Conservation (phyloP, 2,797 vertebrate genomes). For the Lycodopsis pacificus region DNA sequence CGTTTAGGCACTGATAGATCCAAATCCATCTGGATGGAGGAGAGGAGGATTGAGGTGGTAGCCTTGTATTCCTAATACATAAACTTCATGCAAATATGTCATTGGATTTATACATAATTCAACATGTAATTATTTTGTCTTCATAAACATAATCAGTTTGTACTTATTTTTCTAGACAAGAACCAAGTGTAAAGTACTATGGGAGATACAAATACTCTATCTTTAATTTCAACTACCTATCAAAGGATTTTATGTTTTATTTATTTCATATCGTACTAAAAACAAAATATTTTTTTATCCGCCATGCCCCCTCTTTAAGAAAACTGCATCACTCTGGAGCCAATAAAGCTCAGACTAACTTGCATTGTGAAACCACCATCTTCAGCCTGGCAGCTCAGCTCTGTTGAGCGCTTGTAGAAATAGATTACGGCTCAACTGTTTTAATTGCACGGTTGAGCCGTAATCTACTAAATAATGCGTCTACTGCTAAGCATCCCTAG, state of each 20-base stretch:
- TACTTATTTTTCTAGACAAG: slow-evolving; percentile 86
- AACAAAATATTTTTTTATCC: slow-evolving; percentile 69
- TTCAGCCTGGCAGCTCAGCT: slow-evolving; percentile 74
- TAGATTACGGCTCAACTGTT: slow-evolving; percentile 58
- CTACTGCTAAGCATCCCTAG: slow-evolving; percentile 46
- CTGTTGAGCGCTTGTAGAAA: slow-evolving; percentile 71
- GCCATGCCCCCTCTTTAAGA: slow-evolving; percentile 46
- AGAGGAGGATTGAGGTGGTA: slow-evolving; percentile 54
- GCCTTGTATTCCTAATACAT: slow-evolving; percentile 60
- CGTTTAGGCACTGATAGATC: slow-evolving; percentile 59
- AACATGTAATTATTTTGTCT: slow-evolving; percentile 84
- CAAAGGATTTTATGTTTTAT: slow-evolving; percentile 74
- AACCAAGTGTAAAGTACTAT: slow-evolving; percentile 53
- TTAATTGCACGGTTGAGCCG: slow-evolving; percentile 60
- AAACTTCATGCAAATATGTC: slow-evolving; percentile 66
- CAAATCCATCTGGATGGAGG: slow-evolving; percentile 60
- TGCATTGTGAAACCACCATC: slow-evolving; percentile 61
- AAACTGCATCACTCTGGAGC: slow-evolving; percentile 61
- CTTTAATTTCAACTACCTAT: slow-evolving; percentile 70
- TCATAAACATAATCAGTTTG: slow-evolving; percentile 84
- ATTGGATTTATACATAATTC: slow-evolving; percentile 78
- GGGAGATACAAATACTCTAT: slow-evolving; percentile 54
- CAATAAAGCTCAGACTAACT: slow-evolving; percentile 55
- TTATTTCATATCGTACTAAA: slow-evolving; percentile 62
- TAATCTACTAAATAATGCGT: slow-evolving; percentile 51